Conservation (phyloP, 2,888 invertebrate species). For the Lycia hirtaria region DNA sequence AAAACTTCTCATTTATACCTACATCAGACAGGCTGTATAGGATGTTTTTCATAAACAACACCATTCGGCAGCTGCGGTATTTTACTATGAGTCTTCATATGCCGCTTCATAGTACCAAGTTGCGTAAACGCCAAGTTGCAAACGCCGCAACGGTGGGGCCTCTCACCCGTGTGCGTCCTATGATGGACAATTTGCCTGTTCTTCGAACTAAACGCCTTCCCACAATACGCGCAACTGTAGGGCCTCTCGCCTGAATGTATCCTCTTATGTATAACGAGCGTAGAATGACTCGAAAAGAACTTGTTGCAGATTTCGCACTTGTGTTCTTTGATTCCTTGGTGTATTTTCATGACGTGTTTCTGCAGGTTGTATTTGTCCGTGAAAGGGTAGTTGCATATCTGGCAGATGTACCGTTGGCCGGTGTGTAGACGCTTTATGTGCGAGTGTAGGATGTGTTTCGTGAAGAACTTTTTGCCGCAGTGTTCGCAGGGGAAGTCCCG, state of each 20-base stretch:
- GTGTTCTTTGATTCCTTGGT: constrained; percentile 69
- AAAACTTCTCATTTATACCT: background rate
- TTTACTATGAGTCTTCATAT: constrained; percentile 75
- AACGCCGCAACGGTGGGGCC: constrained; percentile 69
- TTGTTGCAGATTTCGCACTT: constrained; percentile 76
- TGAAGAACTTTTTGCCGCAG: constrained; percentile 77
- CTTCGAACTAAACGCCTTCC: constrained; percentile 71
- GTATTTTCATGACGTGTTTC: constrained; percentile 67
- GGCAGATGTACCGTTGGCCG: constrained; percentile 70
- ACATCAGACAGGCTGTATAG: background rate
- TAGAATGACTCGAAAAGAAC: constrained; percentile 61
- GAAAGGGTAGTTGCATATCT: constrained; percentile 71
- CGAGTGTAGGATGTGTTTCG: constrained; percentile 60
- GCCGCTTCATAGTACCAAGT: constrained; percentile 72
- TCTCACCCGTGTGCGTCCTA: constrained; percentile 75
- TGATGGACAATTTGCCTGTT: constrained; percentile 70
- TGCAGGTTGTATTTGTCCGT: constrained; percentile 72
- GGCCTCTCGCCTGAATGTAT: constrained; percentile 77
- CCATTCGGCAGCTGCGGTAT: constrained; percentile 25
- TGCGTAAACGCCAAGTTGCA: constrained; percentile 77
- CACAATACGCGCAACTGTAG: constrained; percentile 64
- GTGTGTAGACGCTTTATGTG: constrained; percentile 68
- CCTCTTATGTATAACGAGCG: constrained; percentile 70
- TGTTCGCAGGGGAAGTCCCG: constrained; percentile 69
- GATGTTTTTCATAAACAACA: constrained; percentile 5